These are phyloP conservation scores for Caenorhabditis imperialis DNA, from an alignment of 2,888 invertebrate species.

Conservation along the genomic window DNA sequence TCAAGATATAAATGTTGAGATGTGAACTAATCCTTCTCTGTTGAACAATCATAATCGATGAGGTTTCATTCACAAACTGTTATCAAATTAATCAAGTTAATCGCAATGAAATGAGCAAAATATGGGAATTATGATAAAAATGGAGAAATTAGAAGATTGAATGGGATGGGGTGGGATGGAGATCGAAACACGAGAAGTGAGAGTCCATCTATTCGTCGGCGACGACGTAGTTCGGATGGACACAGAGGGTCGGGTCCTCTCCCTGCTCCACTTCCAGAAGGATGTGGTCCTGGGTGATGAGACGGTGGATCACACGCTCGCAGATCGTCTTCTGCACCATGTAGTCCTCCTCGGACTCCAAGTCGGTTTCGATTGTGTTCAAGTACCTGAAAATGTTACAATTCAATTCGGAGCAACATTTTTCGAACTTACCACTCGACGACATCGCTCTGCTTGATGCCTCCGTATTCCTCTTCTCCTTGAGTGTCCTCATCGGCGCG, in stretches of 20 bases:
- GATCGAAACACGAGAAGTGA: conserved; percentile 8
- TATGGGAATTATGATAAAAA: conserved; percentile 22
- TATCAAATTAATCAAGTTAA: conserved; percentile 23
- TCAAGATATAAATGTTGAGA: no score
- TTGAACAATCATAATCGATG: conserved; percentile 1
- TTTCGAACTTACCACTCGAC: conserved; percentile 86
- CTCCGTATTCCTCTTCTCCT: conserved; percentile 71
- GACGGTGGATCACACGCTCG: conserved; percentile 93
- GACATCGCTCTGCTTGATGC: conserved; percentile 82
- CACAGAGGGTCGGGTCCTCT: conserved; percentile 89
- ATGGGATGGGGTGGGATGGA: conserved; percentile 6
- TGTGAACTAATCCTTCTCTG: no score
- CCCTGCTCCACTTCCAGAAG: conserved; percentile 79
- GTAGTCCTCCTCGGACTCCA: conserved; percentile 83
- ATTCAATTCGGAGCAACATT: no score
- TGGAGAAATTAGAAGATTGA: conserved; percentile 9
- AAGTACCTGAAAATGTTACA: conserved; percentile 79
- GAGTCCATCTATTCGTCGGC: conserved; percentile 77
- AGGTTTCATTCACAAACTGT: conserved; percentile 44
- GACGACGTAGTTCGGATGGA: conserved; percentile 95
- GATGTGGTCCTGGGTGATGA: conserved; percentile 82
- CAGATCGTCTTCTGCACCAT: conserved; percentile 89
- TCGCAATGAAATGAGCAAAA: conserved; percentile 10
- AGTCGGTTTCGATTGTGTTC: conserved; percentile 90
- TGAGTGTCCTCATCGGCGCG: conserved; percentile 84